Percentiles rank a stretch among this genome's conserved stretches.
Conservation (phyloP, 2,888 invertebrate species). For the Desoria tigrina region DNA sequence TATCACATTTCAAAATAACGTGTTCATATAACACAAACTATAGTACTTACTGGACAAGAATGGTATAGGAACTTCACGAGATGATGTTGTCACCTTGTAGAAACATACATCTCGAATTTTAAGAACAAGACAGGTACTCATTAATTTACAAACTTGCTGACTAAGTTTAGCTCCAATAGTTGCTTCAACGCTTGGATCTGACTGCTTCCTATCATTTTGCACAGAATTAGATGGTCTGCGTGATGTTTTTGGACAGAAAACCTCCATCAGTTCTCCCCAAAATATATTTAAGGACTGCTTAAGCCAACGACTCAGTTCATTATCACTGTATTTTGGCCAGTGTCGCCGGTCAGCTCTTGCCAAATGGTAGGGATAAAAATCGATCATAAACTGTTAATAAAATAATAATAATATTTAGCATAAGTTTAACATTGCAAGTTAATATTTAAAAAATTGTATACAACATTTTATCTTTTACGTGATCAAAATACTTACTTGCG, state of each 20-base stretch:
- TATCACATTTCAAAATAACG: not conserved
- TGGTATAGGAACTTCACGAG: slow-evolving; percentile 75
- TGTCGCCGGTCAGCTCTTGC: slow-evolving; percentile 83
- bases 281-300: slow-evolving; percentile 80
- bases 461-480: too few relatives aligned
- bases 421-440: slow-evolving; percentile 22
- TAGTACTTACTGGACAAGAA: slow-evolving; percentile 70
- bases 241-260: slow-evolving; percentile 53
- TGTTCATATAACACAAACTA: too few relatives aligned
- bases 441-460: slow-evolving; percentile 17
- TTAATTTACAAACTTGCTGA: slow-evolving; percentile 74
- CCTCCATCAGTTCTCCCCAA: slow-evolving; percentile 74
- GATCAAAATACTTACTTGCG: slow-evolving; percentile 63
- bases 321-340: slow-evolving; percentile 81
- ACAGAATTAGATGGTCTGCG: not conserved
- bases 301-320: slow-evolving; percentile 82
- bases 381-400: slow-evolving; percentile 69
- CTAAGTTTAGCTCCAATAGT: slow-evolving; percentile 34
- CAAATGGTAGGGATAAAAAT: slow-evolving; percentile 95
- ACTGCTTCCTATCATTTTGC: not conserved
- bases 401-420: not conserved
- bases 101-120: slow-evolving; percentile 89
- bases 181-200: slow-evolving; percentile 1
- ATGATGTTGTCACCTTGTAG: slow-evolving; percentile 74
- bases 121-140: slow-evolving; percentile 88